Evolutionary conservation across 1,140 invertebrate species (phyloP).

Genomic region (Psix sp.): DNA sequence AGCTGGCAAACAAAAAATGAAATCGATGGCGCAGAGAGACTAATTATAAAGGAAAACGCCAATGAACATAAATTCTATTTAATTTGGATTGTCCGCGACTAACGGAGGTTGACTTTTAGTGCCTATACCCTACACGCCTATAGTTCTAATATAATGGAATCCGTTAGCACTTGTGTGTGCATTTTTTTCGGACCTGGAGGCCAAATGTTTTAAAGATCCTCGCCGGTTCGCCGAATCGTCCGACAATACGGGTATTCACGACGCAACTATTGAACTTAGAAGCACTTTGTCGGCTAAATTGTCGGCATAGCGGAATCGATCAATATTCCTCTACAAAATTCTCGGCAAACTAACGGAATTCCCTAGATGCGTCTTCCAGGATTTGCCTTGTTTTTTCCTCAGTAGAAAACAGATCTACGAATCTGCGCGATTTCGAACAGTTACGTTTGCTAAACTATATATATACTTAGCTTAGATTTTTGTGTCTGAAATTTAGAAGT

Average conservation of each 20-base stretch:
- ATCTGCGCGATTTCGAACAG: too few species aligned
- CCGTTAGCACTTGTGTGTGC: conserved; percentile 27
- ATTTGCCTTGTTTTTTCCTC: too few species aligned
- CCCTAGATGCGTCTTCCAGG: too few species aligned
- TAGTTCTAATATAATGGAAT: conserved; percentile 29
- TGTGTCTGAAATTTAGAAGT: conserved; percentile 15
- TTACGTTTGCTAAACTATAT: neutral
- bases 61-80: conserved; percentile 50
- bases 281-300: conserved; percentile 38
- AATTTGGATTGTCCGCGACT: conserved; percentile 43
- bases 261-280: conserved; percentile 17
- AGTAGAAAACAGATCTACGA: too few species aligned
- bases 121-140: conserved; percentile 21
- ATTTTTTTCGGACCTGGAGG: conserved; percentile 25
- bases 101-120: conserved; percentile 54
- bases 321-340: conserved; percentile 12
- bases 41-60: conserved; percentile 45
- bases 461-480: neutral
- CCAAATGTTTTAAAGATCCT: conserved; percentile 38
- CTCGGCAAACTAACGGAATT: conserved; percentile 22
- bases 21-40: conserved; percentile 28
- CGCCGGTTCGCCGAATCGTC: conserved; percentile 25
- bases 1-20: conserved; percentile 11
- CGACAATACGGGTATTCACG: conserved; percentile 25
- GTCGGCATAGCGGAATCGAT: conserved; percentile 33